Conservation (phyloP, 2,888 invertebrate species). For the Xanthorhoe spadicearia region DNA sequence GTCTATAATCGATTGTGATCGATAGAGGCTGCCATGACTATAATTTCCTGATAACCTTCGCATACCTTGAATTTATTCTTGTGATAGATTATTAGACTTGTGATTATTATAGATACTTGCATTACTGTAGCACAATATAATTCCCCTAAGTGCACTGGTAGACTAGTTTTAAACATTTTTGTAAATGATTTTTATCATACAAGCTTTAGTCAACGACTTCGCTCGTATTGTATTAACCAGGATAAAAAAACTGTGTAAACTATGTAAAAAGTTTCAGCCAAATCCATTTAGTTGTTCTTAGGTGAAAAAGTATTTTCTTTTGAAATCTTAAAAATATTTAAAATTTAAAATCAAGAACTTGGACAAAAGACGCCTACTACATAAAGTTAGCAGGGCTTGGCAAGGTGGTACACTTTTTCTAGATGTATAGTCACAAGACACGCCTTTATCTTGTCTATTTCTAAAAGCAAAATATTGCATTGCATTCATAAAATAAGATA, state of each 20-base stretch:
- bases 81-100: constrained; percentile 38
- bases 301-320: too few relatives aligned
- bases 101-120: background rate
- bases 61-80: constrained; percentile 50
- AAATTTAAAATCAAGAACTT: too few relatives aligned
- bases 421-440: constrained; percentile 35
- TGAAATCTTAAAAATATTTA: too few relatives aligned
- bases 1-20: constrained; percentile 38
- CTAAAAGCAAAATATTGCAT: constrained; percentile 30
- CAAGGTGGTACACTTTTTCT: constrained; percentile 36
- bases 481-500: background rate
- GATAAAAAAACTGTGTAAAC: too few relatives aligned
- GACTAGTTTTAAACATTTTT: too few relatives aligned
- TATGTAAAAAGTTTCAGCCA: too few relatives aligned
- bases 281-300: too few relatives aligned
- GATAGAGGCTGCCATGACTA: constrained; percentile 44
- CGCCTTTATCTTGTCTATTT: constrained; percentile 43
- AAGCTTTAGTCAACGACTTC: too few relatives aligned
- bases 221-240: too few relatives aligned
- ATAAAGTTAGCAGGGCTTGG: constrained; percentile 36
- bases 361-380: constrained; percentile 28
- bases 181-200: too few relatives aligned
- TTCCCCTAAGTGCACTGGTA: background rate
- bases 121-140: background rate
- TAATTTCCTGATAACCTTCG: constrained; percentile 56